Evolutionary conservation across 2,797 vertebrate species (phyloP), one percentile per base, ranked within the genome.

Genomic region (Chelon labrosus): DNA sequence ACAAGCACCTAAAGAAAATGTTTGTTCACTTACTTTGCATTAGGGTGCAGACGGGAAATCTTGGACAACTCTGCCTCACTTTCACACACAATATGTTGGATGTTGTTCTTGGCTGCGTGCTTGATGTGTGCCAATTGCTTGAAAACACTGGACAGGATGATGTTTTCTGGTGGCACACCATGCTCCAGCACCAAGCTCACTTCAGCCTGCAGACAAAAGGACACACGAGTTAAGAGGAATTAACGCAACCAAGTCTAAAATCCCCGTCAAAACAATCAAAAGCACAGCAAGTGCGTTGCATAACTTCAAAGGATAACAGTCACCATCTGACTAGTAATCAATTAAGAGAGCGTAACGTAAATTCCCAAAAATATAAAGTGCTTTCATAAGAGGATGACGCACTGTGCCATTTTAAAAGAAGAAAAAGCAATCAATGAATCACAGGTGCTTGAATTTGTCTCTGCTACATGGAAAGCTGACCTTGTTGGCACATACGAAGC

Each of bases 101-200:
- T 89, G 87, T 97, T 96, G 80, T 95, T 94, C 92, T 97, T 98
- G 0, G 97, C 97, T 60, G 98, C 98, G 31, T 97, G 94, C 90
- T 98, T 99, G 83, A 99, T 95, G 88, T 97, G 97, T 67, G 97
- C 96, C 80, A 96, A 94, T 93, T 99, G 98, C 92, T 99, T 99
- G 92, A 97, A 99, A 84, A 96, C 95, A 83, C 96, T 97, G 59
- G 96, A 96, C 50, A 97, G 94, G 71, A 99, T 96, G 76, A 99
- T 97, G 75, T 96, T 97, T 84, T 98, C 97, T 73, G 97, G 95
- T 87, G 96, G 89, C 42, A 98, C 96, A 20, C 97, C 97, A 73
- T 96, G 93, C 80, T 96, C 95, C 93, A 98, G 95, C 77, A 97
- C 95, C 90, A 98, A 88, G 73, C 89, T 95, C 84, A 97, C 95